phyloP scores from a whole-genome alignment of 2,797 vertebrate species.

The Poliocrania exsul region DNA sequence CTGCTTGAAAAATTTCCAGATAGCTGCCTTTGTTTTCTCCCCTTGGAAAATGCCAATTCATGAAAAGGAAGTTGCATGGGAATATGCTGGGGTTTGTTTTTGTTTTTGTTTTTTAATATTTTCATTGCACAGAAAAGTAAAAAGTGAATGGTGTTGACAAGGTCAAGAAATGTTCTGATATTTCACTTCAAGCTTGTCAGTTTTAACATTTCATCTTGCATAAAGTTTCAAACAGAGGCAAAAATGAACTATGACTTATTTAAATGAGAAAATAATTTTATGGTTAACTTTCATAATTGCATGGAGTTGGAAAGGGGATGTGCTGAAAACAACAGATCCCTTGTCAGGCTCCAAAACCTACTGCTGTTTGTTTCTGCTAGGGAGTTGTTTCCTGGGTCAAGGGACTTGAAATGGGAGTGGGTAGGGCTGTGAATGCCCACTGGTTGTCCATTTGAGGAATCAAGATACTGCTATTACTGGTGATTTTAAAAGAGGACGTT shows the following conservation, averaged over 20 bases:
- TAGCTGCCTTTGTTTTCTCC: rapidly evolving
- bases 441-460: background rate
- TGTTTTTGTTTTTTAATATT: background rate
- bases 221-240: slow-evolving; percentile 1
- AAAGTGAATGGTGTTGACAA: background rate
- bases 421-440: background rate
- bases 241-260: background rate
- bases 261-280: background rate
- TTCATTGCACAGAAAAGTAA: background rate
- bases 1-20: background rate
- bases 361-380: background rate
- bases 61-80: slow-evolving; percentile 27
- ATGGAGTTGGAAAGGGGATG: background rate
- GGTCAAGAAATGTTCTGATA: slow-evolving; percentile 6
- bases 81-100: background rate
- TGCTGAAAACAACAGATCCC: background rate
- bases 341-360: background rate
- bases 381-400: background rate
- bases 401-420: background rate
- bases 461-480: background rate
- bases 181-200: slow-evolving; percentile 4
- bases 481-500: background rate
- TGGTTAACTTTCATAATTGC: background rate
- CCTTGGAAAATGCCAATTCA: background rate
- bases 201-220: slow-evolving; percentile 2